Base-by-base conservation (phyloP, 2,888 invertebrate genomes). In the Parnassius orleans region DNA sequence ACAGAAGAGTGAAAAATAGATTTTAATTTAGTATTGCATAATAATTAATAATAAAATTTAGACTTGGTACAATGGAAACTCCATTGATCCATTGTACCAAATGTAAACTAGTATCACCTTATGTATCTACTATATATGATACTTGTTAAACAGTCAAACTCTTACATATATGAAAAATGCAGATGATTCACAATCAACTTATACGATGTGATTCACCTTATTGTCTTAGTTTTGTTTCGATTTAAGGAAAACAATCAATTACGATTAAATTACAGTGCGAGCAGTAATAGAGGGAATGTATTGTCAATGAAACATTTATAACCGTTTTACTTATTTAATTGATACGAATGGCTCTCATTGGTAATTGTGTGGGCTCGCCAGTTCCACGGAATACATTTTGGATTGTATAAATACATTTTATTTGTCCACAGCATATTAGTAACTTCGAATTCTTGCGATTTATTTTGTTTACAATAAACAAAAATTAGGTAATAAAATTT, bases 161-260 rank as follows among this genome's bases (percentile, higher is more conserved):
- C 33, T 24, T 33, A 33, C 33, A 33, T 7, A 33, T 7, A 33
- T 33, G 15, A 48, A 24, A 50, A 57, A 51, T 46, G 14, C 7
- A 53, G 53, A 62, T 63, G 63, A 63, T 63, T 52, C 61, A 66
- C 70, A 67, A 73, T 63, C 78, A 81, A 68, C 74, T 79, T 81
- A 76, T 75, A 68, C 57, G 70, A 68, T 57, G 75, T 88, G 87
- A 88, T 87, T 90, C 89, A 89, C 83, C 81, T 82, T 77, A 85
- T 84, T 86, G 84, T 83, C 82, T 72, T 77, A 80, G 73, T 81
- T 84, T 86, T 83, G 79, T 80, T 81, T 77, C 86, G 83, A 84
- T 85, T 85, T 83, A 78, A 86, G 85, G 84, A 83, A 86, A 87
- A 88, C 85, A 87, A 85, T 86, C 87, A 86, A 88, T 90, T 90